A percentile compares a stretch with the other conserved stretches of the same genome.
Evolutionary conservation across 2,888 invertebrate genomes (phyloP).

Genomic region (Athalia rosae): DNA sequence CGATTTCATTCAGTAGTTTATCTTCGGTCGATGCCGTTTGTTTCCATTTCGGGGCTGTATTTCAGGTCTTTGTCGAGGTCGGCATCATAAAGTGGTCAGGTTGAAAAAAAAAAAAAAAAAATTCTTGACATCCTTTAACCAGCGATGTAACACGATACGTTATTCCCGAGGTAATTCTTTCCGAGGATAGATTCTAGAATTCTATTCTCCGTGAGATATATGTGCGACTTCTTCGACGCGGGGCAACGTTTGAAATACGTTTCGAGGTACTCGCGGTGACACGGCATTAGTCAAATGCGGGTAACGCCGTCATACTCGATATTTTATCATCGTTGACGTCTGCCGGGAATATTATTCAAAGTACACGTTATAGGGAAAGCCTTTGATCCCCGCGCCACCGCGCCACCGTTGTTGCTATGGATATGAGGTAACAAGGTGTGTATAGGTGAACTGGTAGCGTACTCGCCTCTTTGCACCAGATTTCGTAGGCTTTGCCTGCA

Average conservation of each 20-base stretch:
- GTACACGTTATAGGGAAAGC: constrained; percentile 27
- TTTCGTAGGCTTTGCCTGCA: too few relatives aligned
- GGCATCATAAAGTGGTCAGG: constrained; percentile 20
- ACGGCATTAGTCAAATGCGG: constrained; percentile 43
- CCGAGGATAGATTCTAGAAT: constrained; percentile 38
- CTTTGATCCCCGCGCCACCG: constrained; percentile 27
- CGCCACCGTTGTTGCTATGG: background rate
- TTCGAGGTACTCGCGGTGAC: constrained; percentile 39
- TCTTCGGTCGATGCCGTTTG: too few relatives aligned
- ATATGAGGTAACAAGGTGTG: background rate
- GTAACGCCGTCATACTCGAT: constrained; percentile 42
- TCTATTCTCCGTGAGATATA: constrained; percentile 9
- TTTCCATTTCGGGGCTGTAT: too few relatives aligned
- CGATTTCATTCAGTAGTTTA: too few relatives aligned
- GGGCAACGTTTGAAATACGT: constrained; percentile 40
- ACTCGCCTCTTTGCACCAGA: constrained; percentile 24
- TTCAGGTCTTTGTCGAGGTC: too few relatives aligned
- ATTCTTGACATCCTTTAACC: constrained; percentile 43
- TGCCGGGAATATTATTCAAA: constrained; percentile 43
- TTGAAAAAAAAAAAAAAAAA: constrained; percentile 16
- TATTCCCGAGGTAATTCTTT: constrained; percentile 37
- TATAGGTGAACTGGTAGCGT: background rate
- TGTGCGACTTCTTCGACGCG: constrained; percentile 34
- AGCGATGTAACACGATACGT: constrained; percentile 42
- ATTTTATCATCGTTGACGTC: constrained; percentile 45